Conservation (phyloP, 2,797 vertebrate genomes). For the Okamejei kenojei region DNA sequence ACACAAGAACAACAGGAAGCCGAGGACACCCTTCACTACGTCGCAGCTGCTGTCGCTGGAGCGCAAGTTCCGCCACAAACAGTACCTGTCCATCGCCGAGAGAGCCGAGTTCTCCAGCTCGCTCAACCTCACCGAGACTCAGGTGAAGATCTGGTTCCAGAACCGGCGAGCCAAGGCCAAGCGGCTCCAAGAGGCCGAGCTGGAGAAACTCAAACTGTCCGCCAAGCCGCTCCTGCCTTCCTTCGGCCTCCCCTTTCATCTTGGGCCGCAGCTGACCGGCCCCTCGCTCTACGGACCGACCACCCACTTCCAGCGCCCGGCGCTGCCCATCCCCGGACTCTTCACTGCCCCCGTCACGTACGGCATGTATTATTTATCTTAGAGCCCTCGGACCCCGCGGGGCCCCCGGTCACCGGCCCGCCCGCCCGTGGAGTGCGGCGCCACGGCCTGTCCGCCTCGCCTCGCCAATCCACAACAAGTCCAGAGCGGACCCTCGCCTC, state of each 20-base stretch:
- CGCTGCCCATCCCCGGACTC: conserved; percentile 62
- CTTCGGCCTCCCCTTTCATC: conserved; percentile 66
- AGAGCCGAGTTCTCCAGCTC: conserved; percentile 72
- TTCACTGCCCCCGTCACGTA: conserved; percentile 67
- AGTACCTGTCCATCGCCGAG: conserved; percentile 75
- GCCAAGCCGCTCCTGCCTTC: conserved; percentile 67
- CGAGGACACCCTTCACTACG: conserved; percentile 72
- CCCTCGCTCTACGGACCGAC: conserved; percentile 60
- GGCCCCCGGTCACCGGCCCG: no score
- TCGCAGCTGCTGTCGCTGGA: conserved; percentile 73
- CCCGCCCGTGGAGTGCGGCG: no score
- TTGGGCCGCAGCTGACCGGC: conserved; percentile 60
- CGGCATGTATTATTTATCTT: conserved; percentile 76
- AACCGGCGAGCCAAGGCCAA: conserved; percentile 77
- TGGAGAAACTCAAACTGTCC: conserved; percentile 70
- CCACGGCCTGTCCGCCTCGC: no score
- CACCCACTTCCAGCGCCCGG: conserved; percentile 58
- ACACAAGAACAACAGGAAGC: conserved; percentile 79
- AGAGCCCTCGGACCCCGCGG: conserved; percentile 42
- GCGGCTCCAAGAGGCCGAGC: conserved; percentile 72
- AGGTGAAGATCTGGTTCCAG: conserved; percentile 81
- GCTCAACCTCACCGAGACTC: conserved; percentile 73
- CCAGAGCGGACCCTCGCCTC: no score
- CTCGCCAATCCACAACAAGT: no score
- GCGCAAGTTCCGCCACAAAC: conserved; percentile 76